These are phyloP conservation scores for Pseudochromis fuscus DNA, from an alignment of 2,797 vertebrate genomes.

Conservation along the genomic window DNA sequence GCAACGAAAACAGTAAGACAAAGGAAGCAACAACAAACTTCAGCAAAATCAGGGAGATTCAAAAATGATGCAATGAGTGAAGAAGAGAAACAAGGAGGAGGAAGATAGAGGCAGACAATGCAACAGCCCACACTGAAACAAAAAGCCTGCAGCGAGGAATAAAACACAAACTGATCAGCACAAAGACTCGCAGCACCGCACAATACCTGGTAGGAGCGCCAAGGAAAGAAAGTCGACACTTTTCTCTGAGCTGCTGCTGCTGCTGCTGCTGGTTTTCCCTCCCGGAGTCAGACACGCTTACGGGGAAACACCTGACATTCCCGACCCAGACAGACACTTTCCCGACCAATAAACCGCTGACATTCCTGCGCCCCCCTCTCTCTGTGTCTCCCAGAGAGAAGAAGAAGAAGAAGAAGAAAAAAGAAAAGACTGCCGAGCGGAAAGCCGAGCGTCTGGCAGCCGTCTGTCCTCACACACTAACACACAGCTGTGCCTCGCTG, in stretches of 20 bases:
- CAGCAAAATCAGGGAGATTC: neutral
- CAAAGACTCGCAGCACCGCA: conserved; percentile 32
- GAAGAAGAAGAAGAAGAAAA: neutral
- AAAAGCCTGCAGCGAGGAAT: conserved; percentile 28
- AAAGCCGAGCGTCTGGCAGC: conserved; percentile 54
- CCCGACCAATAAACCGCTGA: conserved; percentile 51
- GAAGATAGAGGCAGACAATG: neutral
- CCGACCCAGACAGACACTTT: conserved; percentile 54
- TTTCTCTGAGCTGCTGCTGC: conserved; percentile 29
- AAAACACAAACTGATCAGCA: conserved; percentile 22
- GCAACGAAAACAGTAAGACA: neutral
- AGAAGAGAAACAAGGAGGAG: conserved; percentile 1
- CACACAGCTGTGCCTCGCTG: conserved; percentile 59
- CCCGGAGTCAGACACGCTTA: conserved; percentile 58
- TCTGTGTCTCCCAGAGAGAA: neutral
- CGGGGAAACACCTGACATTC: conserved; percentile 82
- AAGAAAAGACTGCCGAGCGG: conserved; percentile 38
- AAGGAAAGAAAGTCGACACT: conserved; percentile 51
- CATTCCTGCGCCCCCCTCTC: conserved; percentile 53
- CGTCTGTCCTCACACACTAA: conserved; percentile 61
- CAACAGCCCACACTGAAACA: conserved; percentile 21
- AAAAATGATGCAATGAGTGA: neutral
- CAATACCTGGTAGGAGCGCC: conserved; percentile 69
- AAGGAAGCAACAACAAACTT: neutral
- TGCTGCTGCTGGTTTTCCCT: conserved; percentile 39